Base-by-base conservation (phyloP, 2,113 vertebrate genomes). In the human (Homo sapiens) region DNA sequence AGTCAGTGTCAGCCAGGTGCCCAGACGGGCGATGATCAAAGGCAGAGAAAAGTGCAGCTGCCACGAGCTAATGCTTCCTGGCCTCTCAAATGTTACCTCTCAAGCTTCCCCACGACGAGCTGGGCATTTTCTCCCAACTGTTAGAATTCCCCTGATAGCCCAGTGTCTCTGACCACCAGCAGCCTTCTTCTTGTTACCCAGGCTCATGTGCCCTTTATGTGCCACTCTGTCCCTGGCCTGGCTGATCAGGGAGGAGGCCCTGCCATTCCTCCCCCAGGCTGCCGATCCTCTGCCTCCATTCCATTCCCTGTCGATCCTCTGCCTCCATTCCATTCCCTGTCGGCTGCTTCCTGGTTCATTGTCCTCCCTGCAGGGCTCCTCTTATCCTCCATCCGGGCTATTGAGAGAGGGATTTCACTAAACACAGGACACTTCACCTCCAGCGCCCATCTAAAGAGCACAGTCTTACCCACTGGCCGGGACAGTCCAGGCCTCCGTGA, bases 191-290 rank as follows among this genome's bases (percentile, higher is more conserved):
- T 35, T 7, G 11, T 75, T 38, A 25, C 59, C 13, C 38, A 3
- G 38, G 0, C 38, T 43, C 22, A 12, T 3, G 10, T 43, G 5
- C 35, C 18, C 18, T 10, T 38, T 4, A 14, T 1, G 18, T 38
- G 32, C 66, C 32, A 55, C 16, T n/a, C 66, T 68, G 7, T 30
- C 66, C 66, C 32, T 3, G 0, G 3, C 68, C n/a, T 22, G 68
- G 18, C 68, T 72, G n/a, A 38, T 38, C 68, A 22, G n/a, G 68
- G 35, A 72, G n/a, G 0, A 11, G n/a, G 18, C 8, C 23, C 38
- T 13, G n/a, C 11, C 1, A 0, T 43, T 32, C n/a, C 27, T 38
- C 38, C 38, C 6, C 27, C 10, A 0, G 11, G 32, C 3, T 12
- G 8, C 27, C 1, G 12, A 13, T 32, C 13, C 1, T 30, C 12